Evolutionary conservation across 2,888 invertebrate species (phyloP).

Genomic region (Kryphioiulus occultus): DNA sequence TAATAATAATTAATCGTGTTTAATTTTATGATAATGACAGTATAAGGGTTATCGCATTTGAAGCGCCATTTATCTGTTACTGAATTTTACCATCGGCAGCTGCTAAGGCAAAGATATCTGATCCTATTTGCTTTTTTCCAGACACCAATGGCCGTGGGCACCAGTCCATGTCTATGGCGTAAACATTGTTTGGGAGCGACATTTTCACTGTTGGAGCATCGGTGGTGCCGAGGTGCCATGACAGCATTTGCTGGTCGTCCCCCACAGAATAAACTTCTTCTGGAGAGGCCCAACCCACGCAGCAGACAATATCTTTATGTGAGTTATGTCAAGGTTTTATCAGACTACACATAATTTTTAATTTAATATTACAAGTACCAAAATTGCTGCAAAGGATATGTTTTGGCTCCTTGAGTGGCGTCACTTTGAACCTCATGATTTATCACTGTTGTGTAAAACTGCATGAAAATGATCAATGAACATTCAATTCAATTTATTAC

Average conservation of each 20-base stretch:
- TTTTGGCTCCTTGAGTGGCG: constrained; percentile 76
- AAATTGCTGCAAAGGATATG: constrained; percentile 66
- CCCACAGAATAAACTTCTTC: constrained; percentile 93
- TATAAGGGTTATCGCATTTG: neutral
- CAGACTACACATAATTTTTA: constrained; percentile 20
- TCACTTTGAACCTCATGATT: constrained; percentile 82
- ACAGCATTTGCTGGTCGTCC: constrained; percentile 89
- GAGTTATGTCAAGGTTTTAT: constrained; percentile 55
- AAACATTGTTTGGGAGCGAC: constrained; percentile 82
- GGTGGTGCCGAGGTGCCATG: constrained; percentile 85
- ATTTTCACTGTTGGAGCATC: constrained; percentile 76
- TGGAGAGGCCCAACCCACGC: constrained; percentile 91
- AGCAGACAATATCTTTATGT: constrained; percentile 78
- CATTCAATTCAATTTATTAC: no score
- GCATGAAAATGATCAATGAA: neutral
- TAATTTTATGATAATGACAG: no score
- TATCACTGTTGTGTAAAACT: neutral
- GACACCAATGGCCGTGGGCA: constrained; percentile 68
- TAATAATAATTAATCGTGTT: constrained; percentile 43
- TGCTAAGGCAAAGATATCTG: constrained; percentile 84
- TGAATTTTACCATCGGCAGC: constrained; percentile 77
- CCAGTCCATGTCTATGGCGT: constrained; percentile 90
- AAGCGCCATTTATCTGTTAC: neutral
- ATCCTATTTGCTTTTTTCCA: constrained; percentile 63
- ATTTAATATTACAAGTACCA: neutral